Base-by-base conservation (phyloP, 2,888 invertebrate species). In the Netelia inedita region DNA sequence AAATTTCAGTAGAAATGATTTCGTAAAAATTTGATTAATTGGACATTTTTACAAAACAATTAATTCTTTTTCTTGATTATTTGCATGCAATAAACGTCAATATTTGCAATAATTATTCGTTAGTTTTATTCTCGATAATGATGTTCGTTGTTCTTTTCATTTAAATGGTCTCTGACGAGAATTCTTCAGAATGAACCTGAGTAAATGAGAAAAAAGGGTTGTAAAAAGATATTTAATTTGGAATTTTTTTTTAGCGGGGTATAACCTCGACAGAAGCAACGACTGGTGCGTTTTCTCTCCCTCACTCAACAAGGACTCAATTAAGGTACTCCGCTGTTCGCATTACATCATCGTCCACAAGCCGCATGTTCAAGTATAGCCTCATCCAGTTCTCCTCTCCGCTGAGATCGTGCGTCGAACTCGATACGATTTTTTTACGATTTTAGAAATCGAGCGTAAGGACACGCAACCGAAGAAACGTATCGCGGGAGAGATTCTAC, bases 371-470 rank as follows among this genome's bases (percentile, higher is more conserved):
- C 80, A 71, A 50, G 73, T 74, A 41, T 66, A 43, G 21, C 46
- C 28, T 68, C 63, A 53, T 76, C 65, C 50, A 50, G 43, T 68
- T 46, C 79, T 19, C 21, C 43, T 46, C 23, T 21, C 86, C 89
- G 86, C 89, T 89, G 89, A 90, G 90, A 87, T 86, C 89, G 88
- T 88, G 87, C 88, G 89, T 87, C 90, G 88, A 89, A 85, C 83
- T 82, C 81, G 41, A 68, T 55, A 53, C 61, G 71, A 28, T 87
- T 89, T 92, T 90, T 90, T 91, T 90, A 88, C 86, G 72, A 83
- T 87, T 91, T 92, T 92, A 92, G 93, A 93, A 93, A 93, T 93
- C 93, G 89, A 88, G 89, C 88, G 78, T 92, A 92, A 93, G 92
- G 93, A 91, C 92, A 89, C 85, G 85, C 72, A 46, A 80, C 41